Conservation (phyloP, 2,797 vertebrate species). For the Urosaurus nigricauda region DNA sequence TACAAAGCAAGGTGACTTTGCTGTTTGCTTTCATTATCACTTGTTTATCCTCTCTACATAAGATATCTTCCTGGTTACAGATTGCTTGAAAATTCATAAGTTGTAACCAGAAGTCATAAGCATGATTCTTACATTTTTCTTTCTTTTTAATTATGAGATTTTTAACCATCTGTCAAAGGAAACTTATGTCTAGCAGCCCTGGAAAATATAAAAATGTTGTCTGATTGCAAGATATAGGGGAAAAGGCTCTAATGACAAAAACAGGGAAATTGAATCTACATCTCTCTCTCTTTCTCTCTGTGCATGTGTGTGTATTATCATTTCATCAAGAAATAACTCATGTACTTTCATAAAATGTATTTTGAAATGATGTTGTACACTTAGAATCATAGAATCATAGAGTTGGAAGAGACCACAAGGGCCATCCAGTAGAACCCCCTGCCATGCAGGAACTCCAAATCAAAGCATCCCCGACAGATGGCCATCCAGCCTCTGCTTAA, state of each 20-base stretch:
- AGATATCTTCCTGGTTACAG: slow-evolving; percentile 11
- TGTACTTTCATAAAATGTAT: background rate
- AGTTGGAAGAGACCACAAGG: too few relatives aligned
- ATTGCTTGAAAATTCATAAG: background rate
- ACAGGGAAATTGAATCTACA: background rate
- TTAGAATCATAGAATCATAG: too few relatives aligned
- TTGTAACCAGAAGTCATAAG: background rate
- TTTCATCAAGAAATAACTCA: background rate
- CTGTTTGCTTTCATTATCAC: background rate
- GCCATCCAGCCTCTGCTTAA: too few relatives aligned
- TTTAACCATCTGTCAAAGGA: background rate
- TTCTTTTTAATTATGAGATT: background rate
- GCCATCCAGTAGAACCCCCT: too few relatives aligned
- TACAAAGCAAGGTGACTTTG: background rate
- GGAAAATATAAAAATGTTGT: background rate
- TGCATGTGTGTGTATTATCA: background rate
- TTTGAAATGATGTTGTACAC: background rate
- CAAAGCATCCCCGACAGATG: too few relatives aligned
- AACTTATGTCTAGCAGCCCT: background rate
- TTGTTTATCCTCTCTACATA: background rate
- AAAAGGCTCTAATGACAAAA: background rate
- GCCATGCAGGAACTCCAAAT: too few relatives aligned
- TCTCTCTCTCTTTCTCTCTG: too few relatives aligned
- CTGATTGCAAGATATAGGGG: background rate
- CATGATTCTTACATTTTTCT: background rate